These are phyloP conservation scores for Nycticryphes semicollaris DNA, from an alignment of 2,113 vertebrate species.

Conservation along the genomic window DNA sequence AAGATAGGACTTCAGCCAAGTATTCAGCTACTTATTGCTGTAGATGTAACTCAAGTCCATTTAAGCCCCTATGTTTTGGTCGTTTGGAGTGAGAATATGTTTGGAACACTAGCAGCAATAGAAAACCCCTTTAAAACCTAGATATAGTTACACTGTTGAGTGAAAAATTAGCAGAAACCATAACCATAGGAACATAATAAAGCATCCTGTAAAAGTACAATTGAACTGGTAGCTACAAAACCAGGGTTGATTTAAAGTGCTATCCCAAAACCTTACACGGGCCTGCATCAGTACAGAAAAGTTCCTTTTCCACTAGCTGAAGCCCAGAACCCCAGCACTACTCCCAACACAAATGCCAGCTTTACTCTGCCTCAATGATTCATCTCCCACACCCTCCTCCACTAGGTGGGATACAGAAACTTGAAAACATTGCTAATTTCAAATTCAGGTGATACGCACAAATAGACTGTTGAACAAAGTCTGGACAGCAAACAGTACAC, in stretches of 20 bases:
- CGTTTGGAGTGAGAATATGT: not conserved
- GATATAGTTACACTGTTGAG: conserved; percentile 16
- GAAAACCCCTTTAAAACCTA: conserved; percentile 59
- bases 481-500: conserved; percentile 64
- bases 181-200: conserved; percentile 22
- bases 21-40: conserved; percentile 66
- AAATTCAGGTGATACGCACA: conserved; percentile 19
- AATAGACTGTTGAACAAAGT: conserved; percentile 41
- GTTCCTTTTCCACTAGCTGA: not conserved
- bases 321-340: not conserved
- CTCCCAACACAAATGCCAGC: not conserved
- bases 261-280: conserved; percentile 41
- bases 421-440: not conserved
- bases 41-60: conserved; percentile 55
- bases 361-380: not conserved
- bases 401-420: not conserved
- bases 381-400: not conserved
- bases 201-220: conserved; percentile 50
- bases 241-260: conserved; percentile 44
- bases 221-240: conserved; percentile 43
- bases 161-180: conserved; percentile 41
- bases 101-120: conserved; percentile 67
- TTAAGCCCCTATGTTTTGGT: conserved; percentile 44
- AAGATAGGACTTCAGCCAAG: conserved; percentile 61
- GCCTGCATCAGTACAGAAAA: conserved; percentile 34